These are phyloP conservation scores for Euplexia lucipara DNA, from an alignment of 2,888 invertebrate species.

Conservation along the genomic window DNA sequence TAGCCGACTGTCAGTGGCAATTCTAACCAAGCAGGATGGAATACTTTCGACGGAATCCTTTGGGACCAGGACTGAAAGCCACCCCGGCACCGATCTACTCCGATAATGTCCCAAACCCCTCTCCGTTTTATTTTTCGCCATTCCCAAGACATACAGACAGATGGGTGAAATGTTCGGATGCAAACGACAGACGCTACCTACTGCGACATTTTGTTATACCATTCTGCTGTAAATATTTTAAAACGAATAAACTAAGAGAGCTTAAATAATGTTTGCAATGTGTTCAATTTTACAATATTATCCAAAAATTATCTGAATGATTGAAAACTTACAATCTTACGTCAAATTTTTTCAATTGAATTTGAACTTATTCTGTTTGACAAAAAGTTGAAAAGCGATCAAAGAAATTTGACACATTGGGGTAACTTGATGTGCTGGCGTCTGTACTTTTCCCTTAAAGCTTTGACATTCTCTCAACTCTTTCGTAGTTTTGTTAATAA, in stretches of 20 bases:
- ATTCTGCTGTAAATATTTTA: slow-evolving; percentile 31
- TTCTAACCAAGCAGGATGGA: slow-evolving; percentile 68
- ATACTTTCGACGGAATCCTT: slow-evolving; percentile 69
- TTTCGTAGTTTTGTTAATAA: too few relatives aligned
- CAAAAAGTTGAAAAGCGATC: too few relatives aligned
- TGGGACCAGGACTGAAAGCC: slow-evolving; percentile 75
- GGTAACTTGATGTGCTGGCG: too few relatives aligned
- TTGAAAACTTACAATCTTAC: too few relatives aligned
- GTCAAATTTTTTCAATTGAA: too few relatives aligned
- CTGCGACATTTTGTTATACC: slow-evolving; percentile 23
- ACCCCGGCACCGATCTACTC: slow-evolving; percentile 73
- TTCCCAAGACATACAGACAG: slow-evolving; percentile 63
- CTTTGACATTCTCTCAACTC: too few relatives aligned
- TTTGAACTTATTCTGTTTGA: too few relatives aligned
- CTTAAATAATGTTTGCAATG: not conserved
- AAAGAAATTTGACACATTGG: too few relatives aligned
- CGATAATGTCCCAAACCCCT: slow-evolving; percentile 75
- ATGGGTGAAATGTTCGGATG: slow-evolving; percentile 47
- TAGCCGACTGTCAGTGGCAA: slow-evolving; percentile 55
- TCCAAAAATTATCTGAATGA: too few relatives aligned
- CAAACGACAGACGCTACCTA: slow-evolving; percentile 24
- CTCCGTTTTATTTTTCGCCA: slow-evolving; percentile 72
- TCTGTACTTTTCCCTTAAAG: too few relatives aligned
- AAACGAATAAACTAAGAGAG: not conserved
- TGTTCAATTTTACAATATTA: not conserved